Conservation (phyloP, 2,888 invertebrate genomes). For the Zele albiditarsus region DNA sequence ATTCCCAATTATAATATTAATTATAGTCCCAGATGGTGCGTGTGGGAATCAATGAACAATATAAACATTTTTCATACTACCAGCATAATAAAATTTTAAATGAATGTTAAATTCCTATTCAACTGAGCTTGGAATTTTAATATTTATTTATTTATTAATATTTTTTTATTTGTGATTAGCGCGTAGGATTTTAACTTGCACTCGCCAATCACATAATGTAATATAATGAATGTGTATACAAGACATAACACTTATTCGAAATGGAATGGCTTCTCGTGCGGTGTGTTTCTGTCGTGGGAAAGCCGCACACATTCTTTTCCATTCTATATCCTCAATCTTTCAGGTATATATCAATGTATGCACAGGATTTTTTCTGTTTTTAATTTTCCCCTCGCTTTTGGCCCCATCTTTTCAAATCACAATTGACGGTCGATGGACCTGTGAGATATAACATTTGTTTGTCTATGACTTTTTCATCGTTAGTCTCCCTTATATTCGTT, state of each 20-base stretch:
- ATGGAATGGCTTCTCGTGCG: slow-evolving; percentile 14
- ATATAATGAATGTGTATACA: background rate
- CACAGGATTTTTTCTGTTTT: background rate
- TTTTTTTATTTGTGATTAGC: background rate
- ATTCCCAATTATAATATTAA: background rate
- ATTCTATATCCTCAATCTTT: background rate
- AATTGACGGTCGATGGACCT: slow-evolving; percentile 44
- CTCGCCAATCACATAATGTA: background rate
- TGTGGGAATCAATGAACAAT: slow-evolving; percentile 12
- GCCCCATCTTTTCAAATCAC: slow-evolving; percentile 11
- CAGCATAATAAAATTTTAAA: slow-evolving; percentile 14
- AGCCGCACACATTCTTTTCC: background rate
- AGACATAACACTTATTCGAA: slow-evolving; percentile 11
- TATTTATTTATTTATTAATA: background rate
- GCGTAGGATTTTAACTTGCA: background rate
- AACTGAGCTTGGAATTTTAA: background rate
- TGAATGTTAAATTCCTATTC: background rate
- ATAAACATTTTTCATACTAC: slow-evolving; percentile 22
- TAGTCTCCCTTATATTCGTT: background rate
- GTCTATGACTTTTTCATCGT: slow-evolving; percentile 8
- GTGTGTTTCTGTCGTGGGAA: slow-evolving; percentile 27
- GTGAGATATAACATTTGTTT: slow-evolving; percentile 35
- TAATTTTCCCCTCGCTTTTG: slow-evolving; percentile 2
- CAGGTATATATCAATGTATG: background rate
- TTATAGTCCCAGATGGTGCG: background rate